Evolutionary conservation across 2,113 vertebrate species (phyloP).

Genomic region (Chlamydotis undulata): DNA sequence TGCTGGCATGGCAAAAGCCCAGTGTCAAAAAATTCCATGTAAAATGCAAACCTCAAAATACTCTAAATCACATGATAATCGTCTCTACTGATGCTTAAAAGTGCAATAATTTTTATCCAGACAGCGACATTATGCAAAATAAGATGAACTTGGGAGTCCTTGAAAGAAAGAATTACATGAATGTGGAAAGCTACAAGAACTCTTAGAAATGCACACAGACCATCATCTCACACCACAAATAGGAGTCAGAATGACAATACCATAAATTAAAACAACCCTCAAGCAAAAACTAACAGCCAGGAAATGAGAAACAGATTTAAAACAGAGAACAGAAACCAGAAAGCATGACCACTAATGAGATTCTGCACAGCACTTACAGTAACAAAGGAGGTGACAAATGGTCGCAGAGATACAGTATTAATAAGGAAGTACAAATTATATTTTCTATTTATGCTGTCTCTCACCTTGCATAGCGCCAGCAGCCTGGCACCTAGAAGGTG

Average conservation of each 20-base stretch:
- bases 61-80: background rate
- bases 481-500: background rate
- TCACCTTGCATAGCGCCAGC: background rate
- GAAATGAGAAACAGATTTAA: slow-evolving; percentile 65
- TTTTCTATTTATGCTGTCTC: slow-evolving; percentile 32
- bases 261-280: slow-evolving; percentile 58
- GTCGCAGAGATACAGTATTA: slow-evolving; percentile 44
- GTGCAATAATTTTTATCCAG: slow-evolving; percentile 19
- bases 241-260: slow-evolving; percentile 50
- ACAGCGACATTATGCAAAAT: slow-evolving; percentile 35
- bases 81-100: background rate
- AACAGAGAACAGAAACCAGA: slow-evolving; percentile 57
- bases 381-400: slow-evolving; percentile 56
- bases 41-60: background rate
- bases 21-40: background rate
- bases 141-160: slow-evolving; percentile 24
- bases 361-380: slow-evolving; percentile 47
- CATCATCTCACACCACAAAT: slow-evolving; percentile 43
- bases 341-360: slow-evolving; percentile 67
- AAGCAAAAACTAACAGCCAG: slow-evolving; percentile 54
- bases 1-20: background rate
- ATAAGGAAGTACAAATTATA: slow-evolving; percentile 33
- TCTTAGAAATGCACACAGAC: slow-evolving; percentile 25
- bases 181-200: slow-evolving; percentile 18
- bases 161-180: slow-evolving; percentile 41